A percentile compares a stretch with the other conserved stretches of the same genome.
phyloP scores from a whole-genome alignment of 1,140 invertebrate genomes.

The Drosophila aff. region DNA sequence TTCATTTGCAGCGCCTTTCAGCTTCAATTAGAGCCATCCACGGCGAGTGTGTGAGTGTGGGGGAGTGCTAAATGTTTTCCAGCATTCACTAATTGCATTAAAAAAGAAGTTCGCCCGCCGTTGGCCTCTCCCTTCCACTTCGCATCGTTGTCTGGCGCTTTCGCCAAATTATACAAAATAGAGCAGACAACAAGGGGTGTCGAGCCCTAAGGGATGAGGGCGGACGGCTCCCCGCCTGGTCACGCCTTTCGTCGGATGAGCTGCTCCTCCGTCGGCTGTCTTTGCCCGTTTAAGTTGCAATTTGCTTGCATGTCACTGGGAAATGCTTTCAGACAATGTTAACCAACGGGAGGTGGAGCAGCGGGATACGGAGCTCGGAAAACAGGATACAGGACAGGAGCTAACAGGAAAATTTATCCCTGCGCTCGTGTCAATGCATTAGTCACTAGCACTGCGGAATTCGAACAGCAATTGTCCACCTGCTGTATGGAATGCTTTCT shows the following conservation, averaged over 20 bases:
- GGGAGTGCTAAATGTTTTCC: constrained; percentile 74
- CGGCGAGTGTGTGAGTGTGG: constrained; percentile 21
- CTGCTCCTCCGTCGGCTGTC: constrained; percentile 35
- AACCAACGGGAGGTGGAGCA: constrained; percentile 26
- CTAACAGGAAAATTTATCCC: constrained; percentile 27
- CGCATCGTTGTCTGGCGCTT: constrained; percentile 56
- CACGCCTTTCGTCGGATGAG: constrained; percentile 24
- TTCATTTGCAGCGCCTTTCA: constrained; percentile 80
- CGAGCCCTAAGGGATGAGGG: constrained; percentile 14
- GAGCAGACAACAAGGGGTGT: constrained; percentile 36
- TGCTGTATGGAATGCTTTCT: neutral
- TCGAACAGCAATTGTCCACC: constrained; percentile 11
- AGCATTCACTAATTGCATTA: constrained; percentile 78
- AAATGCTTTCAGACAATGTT: constrained; percentile 80
- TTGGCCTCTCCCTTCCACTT: constrained; percentile 1
- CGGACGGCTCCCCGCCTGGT: constrained; percentile 28
- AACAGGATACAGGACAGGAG: constrained; percentile 10
- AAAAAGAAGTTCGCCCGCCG: constrained; percentile 61
- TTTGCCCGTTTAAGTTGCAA: constrained; percentile 75
- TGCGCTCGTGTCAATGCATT: constrained; percentile 32
- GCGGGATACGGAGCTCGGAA: neutral
- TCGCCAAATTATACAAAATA: constrained; percentile 76
- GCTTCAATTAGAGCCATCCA: constrained; percentile 62
- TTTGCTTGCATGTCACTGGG: constrained; percentile 78
- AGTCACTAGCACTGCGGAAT: constrained; percentile 17